Base-by-base conservation (phyloP, 2,113 vertebrate species). In the Ranitomeya imitator region DNA sequence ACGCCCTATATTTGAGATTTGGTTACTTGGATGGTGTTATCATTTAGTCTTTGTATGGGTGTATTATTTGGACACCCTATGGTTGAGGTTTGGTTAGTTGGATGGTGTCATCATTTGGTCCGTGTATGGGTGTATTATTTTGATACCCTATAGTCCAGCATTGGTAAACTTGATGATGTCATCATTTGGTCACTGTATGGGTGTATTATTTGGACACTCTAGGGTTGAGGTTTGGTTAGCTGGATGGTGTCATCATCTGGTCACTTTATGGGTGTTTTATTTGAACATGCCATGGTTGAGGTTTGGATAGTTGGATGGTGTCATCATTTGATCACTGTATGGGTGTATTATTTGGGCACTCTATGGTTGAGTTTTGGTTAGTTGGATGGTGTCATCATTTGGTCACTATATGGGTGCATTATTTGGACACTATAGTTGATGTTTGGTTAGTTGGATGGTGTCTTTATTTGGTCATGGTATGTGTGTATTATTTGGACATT, bases 71-170 rank as follows among this genome's bases (percentile, higher is more conserved):
- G 26, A 31, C 26, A 31, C 26, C 2, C 26, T 31, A 31, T 31
- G 26, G 26, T 31, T 31, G 26, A 31, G 26, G 26, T 31, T 31
- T 31, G 26, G 26, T 31, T 31, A 31, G 26, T 2, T 31, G 26
- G 26, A 31, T 31, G 26, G 26, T 31, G 26, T 31, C 26, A 31
- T 31, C 26, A 31, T 31, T 31, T 31, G 26, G 26, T 31, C 26
- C 1, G 1, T 31, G 1, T 31, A 31, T 31, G 26, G 26, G 26
- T 31, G 26, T 2, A 31, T 31, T 45, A 45, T 45, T 45, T 45
- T 1, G 2, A 31, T 2, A 31, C 59, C 4, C 37, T 5, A 3
- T 45, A 3, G 37, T 45, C 4, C 0, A 45, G 3, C 1, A 2
- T 45, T 45, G 37, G 37, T 45, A 2, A 45, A 0, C 3, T 45